Evolutionary conservation across 1,140 invertebrate species (phyloP).

Genomic region (Drosophila guanche): DNA sequence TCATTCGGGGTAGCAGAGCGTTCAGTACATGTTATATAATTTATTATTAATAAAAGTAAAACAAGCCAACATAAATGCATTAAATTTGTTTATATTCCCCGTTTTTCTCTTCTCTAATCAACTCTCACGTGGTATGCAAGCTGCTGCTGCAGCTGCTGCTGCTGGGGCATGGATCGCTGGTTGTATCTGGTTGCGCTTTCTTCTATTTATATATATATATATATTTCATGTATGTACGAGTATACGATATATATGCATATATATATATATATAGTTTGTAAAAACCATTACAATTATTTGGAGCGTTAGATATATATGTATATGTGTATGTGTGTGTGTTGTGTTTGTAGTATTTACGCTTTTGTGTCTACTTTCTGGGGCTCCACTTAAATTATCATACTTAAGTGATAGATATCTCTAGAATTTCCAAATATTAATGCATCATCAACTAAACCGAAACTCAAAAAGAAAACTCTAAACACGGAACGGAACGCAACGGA

Average conservation of each 20-base stretch:
- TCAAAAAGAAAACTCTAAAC: slow-evolving; percentile 37
- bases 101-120: slow-evolving; percentile 4
- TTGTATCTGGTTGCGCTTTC: slow-evolving; percentile 26
- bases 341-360: slow-evolving; percentile 32
- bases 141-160: slow-evolving; percentile 6
- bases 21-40: slow-evolving; percentile 80
- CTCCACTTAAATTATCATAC: slow-evolving; percentile 29
- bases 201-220: slow-evolving; percentile 14
- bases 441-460: slow-evolving; percentile 55
- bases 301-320: slow-evolving; percentile 29
- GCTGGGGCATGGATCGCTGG: slow-evolving; percentile 15
- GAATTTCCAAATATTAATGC: slow-evolving; percentile 28
- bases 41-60: slow-evolving; percentile 79
- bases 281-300: slow-evolving; percentile 41
- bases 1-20: slow-evolving; percentile 48
- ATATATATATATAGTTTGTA: slow-evolving; percentile 32
- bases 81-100: slow-evolving; percentile 29
- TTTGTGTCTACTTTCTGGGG: slow-evolving; percentile 14
- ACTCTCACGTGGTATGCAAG: no score
- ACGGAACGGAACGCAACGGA: slow-evolving; percentile 27
- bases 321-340: slow-evolving; percentile 13
- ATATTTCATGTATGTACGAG: slow-evolving; percentile 3
- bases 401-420: slow-evolving; percentile 36
- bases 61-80: slow-evolving; percentile 63
- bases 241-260: background rate